Base-by-base conservation (phyloP, 2,888 invertebrate species). In the Trissoscelio sp. region DNA sequence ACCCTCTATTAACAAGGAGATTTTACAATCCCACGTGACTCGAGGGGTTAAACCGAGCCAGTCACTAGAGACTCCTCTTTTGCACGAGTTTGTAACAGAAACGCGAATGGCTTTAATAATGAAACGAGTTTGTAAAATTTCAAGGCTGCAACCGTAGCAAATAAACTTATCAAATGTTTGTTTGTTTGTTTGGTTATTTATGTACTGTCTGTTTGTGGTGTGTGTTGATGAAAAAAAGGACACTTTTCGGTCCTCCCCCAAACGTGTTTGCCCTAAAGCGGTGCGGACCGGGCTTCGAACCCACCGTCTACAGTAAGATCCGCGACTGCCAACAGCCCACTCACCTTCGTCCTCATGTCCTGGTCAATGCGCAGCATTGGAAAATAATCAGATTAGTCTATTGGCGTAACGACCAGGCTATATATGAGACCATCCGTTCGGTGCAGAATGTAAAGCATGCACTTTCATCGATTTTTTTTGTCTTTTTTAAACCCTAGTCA, bases 291-390 rank as follows among this genome's bases (percentile, higher is more conserved):
- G 64, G 74, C 64, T 39, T 37, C 69, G 42, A 73, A 73, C 24
- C 53, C 46, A 58, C 69, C 51, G 51, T 69, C 70, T 69, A 73
- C 69, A 57, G 58, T 67, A 46, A 64, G 60, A 62, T 80, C 70
- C 74, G 80, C 81, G 82, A 86, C 81, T 78, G 83, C 66, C 72
- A 83, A 60, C 34, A 79, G 83, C 83, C 83, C 83, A 89, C 91
- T 91, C 89, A 93, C 92, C 92, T 93, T 92, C 83, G 92, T 92
- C 87, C 93, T 91, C 84, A 92, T 90, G 89, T 93, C 93, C 92
- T 92, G 88, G 78, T 86, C 85, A 81, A 84, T 79, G 77, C 83
- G 81, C 78, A 84, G 83, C 82, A 81, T 82, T 79, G 78, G 69
- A 83, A 85, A 86, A 87, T 87, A 89, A 88, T 83, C 73, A 82